Evolutionary conservation across 2,113 vertebrate genomes (phyloP).

Genomic region (Chroicocephalus ridibundus): DNA sequence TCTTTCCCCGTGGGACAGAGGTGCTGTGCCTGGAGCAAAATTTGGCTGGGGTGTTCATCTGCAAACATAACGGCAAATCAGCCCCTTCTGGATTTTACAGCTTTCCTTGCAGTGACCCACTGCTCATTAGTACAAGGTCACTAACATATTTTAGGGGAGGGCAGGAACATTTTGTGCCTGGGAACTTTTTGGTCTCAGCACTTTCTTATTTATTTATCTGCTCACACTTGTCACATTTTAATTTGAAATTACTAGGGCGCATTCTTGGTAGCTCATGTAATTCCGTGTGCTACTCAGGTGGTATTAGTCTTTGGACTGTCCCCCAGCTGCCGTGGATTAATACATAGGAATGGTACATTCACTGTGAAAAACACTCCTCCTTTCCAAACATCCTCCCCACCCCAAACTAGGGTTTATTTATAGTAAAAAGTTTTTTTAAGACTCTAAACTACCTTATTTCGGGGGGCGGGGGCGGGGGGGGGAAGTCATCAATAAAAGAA

Average conservation of each 20-base stretch:
- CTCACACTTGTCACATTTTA: neutral
- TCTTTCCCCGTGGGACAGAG: fast-evolving
- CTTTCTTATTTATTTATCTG: neutral
- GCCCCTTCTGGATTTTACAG: neutral
- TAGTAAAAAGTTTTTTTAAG: neutral
- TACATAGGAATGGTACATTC: too few species aligned
- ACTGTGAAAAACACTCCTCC: neutral
- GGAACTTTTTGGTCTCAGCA: neutral
- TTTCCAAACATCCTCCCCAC: neutral
- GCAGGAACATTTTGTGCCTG: neutral
- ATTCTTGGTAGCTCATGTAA: neutral
- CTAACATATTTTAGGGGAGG: neutral
- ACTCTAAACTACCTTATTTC: neutral
- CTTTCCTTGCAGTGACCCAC: neutral
- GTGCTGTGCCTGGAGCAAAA: fast-evolving
- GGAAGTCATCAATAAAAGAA: neutral
- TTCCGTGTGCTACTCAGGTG: neutral
- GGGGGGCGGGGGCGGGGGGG: too few species aligned
- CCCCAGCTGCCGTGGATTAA: neutral
- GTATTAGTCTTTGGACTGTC: neutral
- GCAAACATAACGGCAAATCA: neutral
- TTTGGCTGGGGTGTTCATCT: fast-evolving
- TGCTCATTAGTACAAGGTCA: neutral
- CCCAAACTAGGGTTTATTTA: neutral
- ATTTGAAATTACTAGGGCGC: neutral